Base-by-base conservation (phyloP, 2,888 invertebrate species). In the Agapostemon virescens region DNA sequence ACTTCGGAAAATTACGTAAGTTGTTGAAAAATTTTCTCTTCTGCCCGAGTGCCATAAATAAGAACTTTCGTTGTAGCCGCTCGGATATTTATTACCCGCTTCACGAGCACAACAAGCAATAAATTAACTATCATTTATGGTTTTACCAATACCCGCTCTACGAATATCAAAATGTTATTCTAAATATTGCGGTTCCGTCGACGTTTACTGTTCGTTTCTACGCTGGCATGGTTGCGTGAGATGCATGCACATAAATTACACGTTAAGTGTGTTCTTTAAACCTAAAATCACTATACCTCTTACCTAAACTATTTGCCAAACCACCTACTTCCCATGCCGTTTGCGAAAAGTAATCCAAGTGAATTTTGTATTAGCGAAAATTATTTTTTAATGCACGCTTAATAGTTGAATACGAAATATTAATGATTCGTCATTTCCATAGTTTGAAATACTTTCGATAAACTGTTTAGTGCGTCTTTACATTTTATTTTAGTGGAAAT, bases 111-210 rank as follows among this genome's bases (percentile, higher is more conserved):
- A 36, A n/a, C 5, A 11, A 5, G 63, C 63, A 4, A 63, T 63
- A 63, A 63, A 63, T 63, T 63, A 63, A 36, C 63, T 13, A 36
- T 33, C 61, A 33, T 61, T 61, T 61, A 61, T 33, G 61, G 30
- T 30, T 20, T 26, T 33, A 20, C 33, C 61, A 9, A 61, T 61
- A 61, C 20, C 30, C 30, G 33, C 33, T 33, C 20, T 1, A 17
- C 33, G 61, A 61, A 33, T 61, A 61, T 61, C 33, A 33, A 61
- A 61, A 61, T 33, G 20, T 61, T 33, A 20, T 33, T 61, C 30
- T 33, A 61, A 33, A 33, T 33, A 61, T 33, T 11, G 20, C 61
- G 17, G 61, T 33, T 20, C 33, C 11, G 61, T 2, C 4, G 61
- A 61, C 61, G 61, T 33, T 33, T 20, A 61, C 23, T n/a, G n/a